Conservation (phyloP, 92 coral and sea anemone species). For the Muricea muricata region DNA sequence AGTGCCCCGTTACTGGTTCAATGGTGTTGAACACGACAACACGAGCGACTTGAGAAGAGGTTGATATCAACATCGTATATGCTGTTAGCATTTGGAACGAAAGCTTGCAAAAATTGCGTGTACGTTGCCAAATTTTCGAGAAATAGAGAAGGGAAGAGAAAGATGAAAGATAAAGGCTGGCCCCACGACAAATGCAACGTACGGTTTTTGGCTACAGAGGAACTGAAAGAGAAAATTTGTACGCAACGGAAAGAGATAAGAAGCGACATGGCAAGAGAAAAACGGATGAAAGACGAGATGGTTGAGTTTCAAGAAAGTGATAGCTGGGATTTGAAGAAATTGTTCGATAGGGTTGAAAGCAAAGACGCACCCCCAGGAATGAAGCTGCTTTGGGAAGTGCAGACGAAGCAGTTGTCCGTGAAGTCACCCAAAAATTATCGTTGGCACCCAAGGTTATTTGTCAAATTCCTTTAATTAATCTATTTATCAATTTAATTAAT, state of each 20-base stretch:
- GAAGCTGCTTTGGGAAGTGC: background rate
- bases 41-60: background rate
- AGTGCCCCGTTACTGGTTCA: background rate
- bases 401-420: background rate
- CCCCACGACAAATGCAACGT: background rate
- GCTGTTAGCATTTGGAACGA: background rate
- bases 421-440: background rate
- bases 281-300: background rate
- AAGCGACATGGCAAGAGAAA: background rate
- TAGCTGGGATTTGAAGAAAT: background rate
- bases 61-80: background rate
- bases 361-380: background rate
- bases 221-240: background rate
- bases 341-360: background rate
- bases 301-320: background rate
- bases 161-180: background rate
- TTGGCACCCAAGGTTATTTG: background rate
- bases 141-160: no score
- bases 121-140: background rate
- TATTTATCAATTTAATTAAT: no score
- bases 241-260: background rate
- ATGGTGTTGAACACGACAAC: background rate
- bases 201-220: background rate
- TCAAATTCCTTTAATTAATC: no score
- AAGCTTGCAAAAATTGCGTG: background rate